Base-by-base conservation (phyloP, 2,113 vertebrate species). In the Lycocorax pyrrhopterus region DNA sequence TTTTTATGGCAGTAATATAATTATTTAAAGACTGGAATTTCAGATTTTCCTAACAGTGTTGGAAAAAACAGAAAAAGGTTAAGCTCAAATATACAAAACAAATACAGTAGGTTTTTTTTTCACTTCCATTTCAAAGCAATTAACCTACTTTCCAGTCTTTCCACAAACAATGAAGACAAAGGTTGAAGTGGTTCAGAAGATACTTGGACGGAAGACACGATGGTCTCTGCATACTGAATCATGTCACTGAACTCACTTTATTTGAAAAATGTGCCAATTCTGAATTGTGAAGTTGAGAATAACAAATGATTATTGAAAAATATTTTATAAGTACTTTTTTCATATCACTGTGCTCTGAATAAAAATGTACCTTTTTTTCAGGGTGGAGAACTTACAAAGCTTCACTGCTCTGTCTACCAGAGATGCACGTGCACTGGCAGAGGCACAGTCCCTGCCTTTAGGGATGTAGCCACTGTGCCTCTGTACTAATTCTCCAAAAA, bases 1-100 rank as follows among this genome's bases (percentile, higher is more conserved):
- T 64, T 97, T 97, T 98, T 96, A 96, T 92, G 84, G 63, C 66
- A 94, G 68, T 94, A 72, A 96, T 90, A 95, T 93, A 67, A 97
- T 94, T 95, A 95, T 79, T 85, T 94, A 87, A 96, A 96, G 82
- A 72, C 0, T 94, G 80, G n/a, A 80, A 95, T 96, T 97, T 97
- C 93, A 94, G 86, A 96, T 97, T 97, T 97, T 97, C 93, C 91
- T 96, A 93, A 93, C 68, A 95, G 60, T 77, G 64, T 93, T 96
- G 85, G 85, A 96, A 97, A 97, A 89, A 94, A 46, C 29, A 95
- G 73, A 84, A 96, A 80, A 95, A 94, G 55, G 35, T 96, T 96
- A 97, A 93, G 82, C 39, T 77, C 55, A 89, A 95, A 91, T 82
- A 88, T 15, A 90, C 60, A 90, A 95, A 94, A 94, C 13, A 43